Evolutionary conservation across 2,888 invertebrate genomes (phyloP), one percentile per base, ranked within the genome.

Genomic region (Xylophagus ater): DNA sequence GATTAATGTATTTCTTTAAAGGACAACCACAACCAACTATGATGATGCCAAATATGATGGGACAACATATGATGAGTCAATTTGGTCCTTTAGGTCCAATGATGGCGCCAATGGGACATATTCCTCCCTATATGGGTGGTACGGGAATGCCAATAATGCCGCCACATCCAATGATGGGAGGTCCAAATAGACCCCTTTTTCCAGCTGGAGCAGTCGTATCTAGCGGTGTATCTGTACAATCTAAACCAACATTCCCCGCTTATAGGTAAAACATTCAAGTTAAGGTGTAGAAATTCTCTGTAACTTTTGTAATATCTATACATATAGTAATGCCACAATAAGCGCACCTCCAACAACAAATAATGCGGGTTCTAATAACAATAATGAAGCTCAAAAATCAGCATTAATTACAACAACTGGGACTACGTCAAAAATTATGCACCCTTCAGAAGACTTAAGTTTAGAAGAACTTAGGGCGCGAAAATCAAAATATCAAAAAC

Each of bases 371-470:
- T 18, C 28, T 5, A 35, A 18, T 18, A 18, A 65, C 53, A 41
- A 48, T 9, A 47, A 44, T n/a, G 46, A 62, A 0, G 41, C 32
- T 7, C 50, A 34, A 59, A 62, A 55, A 51, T 70, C 60, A 49
- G 69, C 65, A 12, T 71, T 81, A 7, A 81, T 85, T 36, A 79
- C 78, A 10, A 76, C 82, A n/a, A 80, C 83, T 5, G 83, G 86
- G 29, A 81, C 87, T 5, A 80, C 85, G 25, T 85, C 87, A 55
- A 83, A 84, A 67, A 93, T 94, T 40, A 76, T 94, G 50, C 94
- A 94, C 65, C 94, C 94, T 0, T 81, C 87, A 1, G 93, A 94
- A 61, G 90, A 92, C 63, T 77, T 90, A 37, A 93, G 93, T 20
- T 58, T 89, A 60, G 89, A 89, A 60, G 88, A 90, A 66, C 74